Conservation (phyloP, 2,888 invertebrate genomes). For the Cantharis flavilabris region DNA sequence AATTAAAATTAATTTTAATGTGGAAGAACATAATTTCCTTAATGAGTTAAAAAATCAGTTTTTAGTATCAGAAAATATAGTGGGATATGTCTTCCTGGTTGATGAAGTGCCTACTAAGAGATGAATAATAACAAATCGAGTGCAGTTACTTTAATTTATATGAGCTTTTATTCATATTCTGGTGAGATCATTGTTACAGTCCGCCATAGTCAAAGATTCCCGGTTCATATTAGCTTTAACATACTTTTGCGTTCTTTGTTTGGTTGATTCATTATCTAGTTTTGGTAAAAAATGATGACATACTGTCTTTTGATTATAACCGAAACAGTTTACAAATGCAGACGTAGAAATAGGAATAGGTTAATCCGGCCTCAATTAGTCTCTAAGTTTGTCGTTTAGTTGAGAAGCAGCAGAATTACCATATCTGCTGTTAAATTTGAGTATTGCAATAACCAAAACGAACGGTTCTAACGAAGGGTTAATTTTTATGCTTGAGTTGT, state of each 20-base stretch:
- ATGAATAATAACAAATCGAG: background rate
- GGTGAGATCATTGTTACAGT: background rate
- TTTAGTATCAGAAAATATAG: background rate
- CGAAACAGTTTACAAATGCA: background rate
- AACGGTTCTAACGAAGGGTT: too few species aligned
- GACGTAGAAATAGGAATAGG: too few species aligned
- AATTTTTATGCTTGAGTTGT: too few species aligned
- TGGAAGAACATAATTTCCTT: background rate
- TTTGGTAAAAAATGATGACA: background rate
- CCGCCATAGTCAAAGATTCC: background rate
- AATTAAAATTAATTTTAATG: background rate
- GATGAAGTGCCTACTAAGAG: background rate
- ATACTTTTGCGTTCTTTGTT: background rate
- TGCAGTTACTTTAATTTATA: background rate
- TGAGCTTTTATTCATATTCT: background rate
- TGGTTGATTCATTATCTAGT: background rate
- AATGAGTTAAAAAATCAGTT: background rate
- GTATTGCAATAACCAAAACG: too few species aligned
- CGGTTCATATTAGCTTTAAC: background rate
- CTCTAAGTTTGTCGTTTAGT: too few species aligned
- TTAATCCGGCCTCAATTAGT: too few species aligned
- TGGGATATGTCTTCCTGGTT: background rate
- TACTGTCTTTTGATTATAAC: background rate
- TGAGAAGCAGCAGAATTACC: too few species aligned
- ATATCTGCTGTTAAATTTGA: too few species aligned